phyloP scores from a whole-genome alignment of 2,888 invertebrate genomes.

The Myathropa florea region DNA sequence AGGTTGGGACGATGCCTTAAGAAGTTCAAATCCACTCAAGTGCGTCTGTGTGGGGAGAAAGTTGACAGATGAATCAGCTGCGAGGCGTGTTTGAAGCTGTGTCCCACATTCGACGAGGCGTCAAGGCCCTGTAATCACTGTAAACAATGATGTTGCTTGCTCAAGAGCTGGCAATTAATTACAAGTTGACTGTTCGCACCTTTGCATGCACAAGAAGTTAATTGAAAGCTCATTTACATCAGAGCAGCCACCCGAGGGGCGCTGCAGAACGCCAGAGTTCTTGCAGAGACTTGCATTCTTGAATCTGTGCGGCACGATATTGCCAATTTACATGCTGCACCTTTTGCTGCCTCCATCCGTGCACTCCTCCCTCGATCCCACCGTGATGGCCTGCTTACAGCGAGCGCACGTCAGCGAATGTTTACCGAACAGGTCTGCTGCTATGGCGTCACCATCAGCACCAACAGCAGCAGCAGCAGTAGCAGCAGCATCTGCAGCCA shows the following conservation, averaged over 20 bases:
- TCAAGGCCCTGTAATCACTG: slow-evolving; percentile 56
- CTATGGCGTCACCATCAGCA: neutral
- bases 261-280: neutral
- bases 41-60: neutral
- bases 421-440: slow-evolving; percentile 43
- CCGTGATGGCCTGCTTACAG: slow-evolving; percentile 3
- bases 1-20: slow-evolving; percentile 23
- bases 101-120: slow-evolving; percentile 41
- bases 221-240: slow-evolving; percentile 66
- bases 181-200: slow-evolving; percentile 53
- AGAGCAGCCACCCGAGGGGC: neutral
- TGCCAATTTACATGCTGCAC: slow-evolving; percentile 36
- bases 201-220: slow-evolving; percentile 53
- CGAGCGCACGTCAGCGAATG: slow-evolving; percentile 34
- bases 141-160: slow-evolving; percentile 54
- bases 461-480: neutral
- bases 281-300: neutral
- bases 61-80: neutral
- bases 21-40: neutral
- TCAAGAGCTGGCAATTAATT: slow-evolving; percentile 61
- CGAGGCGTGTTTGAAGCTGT: neutral
- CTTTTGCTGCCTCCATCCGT: neutral
- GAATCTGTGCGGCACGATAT: slow-evolving; percentile 7
- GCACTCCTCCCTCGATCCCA: neutral
- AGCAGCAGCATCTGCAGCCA: neutral